Evolutionary conservation across 2,888 invertebrate species (phyloP).

Genomic region (Amblyjoppa fuscipennis): DNA sequence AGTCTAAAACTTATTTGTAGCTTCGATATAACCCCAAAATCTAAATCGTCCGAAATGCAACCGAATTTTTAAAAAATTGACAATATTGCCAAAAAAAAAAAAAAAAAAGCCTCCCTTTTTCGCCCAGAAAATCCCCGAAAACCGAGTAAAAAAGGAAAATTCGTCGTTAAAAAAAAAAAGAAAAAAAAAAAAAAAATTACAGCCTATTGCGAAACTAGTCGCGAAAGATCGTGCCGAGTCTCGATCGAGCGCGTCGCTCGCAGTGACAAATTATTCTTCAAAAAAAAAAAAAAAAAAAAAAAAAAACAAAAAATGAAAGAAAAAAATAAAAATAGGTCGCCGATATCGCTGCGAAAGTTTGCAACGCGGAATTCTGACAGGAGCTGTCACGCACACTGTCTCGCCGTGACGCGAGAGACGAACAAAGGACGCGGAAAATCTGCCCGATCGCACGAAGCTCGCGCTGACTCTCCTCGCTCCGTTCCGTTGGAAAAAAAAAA

Average conservation of each 20-base stretch:
- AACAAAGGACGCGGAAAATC: conserved; percentile 68
- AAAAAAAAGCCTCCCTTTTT: neutral
- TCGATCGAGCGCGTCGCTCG: no score
- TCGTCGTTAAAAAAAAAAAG: neutral
- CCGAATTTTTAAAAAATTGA: no score
- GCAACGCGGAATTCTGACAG: conserved; percentile 59
- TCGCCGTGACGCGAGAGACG: conserved; percentile 62
- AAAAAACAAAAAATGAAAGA: conserved; percentile 42
- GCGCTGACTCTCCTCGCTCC: neutral
- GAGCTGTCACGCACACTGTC: conserved; percentile 59
- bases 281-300: conserved; percentile 29
- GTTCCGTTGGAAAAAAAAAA: neutral
- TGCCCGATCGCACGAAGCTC: neutral
- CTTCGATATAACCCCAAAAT: no score
- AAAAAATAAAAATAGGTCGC: conserved; percentile 46
- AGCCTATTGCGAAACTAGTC: neutral
- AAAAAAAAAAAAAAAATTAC: neutral
- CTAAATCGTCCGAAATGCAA: no score
- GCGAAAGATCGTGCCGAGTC: neutral
- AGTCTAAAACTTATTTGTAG: no score
- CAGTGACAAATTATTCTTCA: neutral
- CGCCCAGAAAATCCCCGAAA: neutral
- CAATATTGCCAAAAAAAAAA: no score
- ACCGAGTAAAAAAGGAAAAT: neutral
- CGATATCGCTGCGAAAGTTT: conserved; percentile 26